phyloP scores from a whole-genome alignment of 1,140 invertebrate species.

The Octopus sinensis region DNA sequence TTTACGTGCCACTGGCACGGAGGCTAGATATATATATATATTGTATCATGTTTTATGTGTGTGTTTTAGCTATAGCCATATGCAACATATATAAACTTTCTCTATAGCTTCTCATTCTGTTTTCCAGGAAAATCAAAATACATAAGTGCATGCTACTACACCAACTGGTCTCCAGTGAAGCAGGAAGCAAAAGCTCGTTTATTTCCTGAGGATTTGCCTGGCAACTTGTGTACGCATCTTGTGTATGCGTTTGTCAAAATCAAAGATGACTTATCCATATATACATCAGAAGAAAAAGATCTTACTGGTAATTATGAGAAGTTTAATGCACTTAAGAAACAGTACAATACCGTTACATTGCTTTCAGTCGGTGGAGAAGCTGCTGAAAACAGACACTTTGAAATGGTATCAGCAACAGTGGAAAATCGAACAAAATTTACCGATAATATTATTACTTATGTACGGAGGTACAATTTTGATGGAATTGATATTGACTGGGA shows the following conservation, averaged over 20 bases:
- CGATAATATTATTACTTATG: constrained; percentile 20
- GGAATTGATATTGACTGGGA: constrained; percentile 40
- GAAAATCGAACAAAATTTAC: constrained; percentile 22
- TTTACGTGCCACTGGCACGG: too few species aligned
- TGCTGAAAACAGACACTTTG: constrained; percentile 24
- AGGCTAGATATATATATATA: too few species aligned
- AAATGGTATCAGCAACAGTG: constrained; percentile 9
- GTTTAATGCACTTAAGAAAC: constrained; percentile 75
- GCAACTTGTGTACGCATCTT: constrained; percentile 74
- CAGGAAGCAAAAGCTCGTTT: constrained; percentile 29
- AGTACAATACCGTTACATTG: constrained; percentile 70
- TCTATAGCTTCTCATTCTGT: too few species aligned
- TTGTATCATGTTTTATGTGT: too few species aligned
- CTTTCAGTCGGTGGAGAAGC: constrained; percentile 36
- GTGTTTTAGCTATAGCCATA: too few species aligned
- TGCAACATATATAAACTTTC: too few species aligned
- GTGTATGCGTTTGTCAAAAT: constrained; percentile 74
- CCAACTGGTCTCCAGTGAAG: constrained; percentile 37
- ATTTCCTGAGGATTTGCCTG: constrained; percentile 63
- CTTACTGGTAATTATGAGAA: constrained; percentile 16
- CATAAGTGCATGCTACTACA: constrained; percentile 36
- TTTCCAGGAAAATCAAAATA: constrained; percentile 16
- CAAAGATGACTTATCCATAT: constrained; percentile 53
- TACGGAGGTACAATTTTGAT: constrained; percentile 32
- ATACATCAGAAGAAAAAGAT: constrained; percentile 21